Conservation (phyloP, 2,797 vertebrate species). For the Taenioides sp. region DNA sequence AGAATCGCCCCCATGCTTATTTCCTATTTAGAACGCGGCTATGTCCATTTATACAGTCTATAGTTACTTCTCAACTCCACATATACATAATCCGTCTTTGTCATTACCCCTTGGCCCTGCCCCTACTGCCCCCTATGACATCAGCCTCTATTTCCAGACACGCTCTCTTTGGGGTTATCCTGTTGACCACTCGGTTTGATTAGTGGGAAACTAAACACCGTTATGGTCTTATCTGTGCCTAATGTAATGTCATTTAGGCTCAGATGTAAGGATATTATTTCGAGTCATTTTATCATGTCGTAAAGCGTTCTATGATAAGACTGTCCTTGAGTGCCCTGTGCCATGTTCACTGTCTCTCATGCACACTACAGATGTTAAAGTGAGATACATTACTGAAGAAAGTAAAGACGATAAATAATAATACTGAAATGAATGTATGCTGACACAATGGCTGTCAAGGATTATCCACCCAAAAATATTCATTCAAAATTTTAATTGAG, state of each 20-base stretch:
- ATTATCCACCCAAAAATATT: too few species aligned
- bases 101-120: neutral
- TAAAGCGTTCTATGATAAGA: constrained; percentile 5
- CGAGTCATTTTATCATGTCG: constrained; percentile 4
- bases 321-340: constrained; percentile 28
- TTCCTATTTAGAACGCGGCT: too few species aligned
- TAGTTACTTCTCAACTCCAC: too few species aligned
- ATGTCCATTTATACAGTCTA: too few species aligned
- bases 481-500: too few species aligned
- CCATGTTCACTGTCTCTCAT: neutral
- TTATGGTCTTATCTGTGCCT: constrained; percentile 20
- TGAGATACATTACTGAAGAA: too few species aligned
- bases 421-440: too few species aligned
- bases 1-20: too few species aligned
- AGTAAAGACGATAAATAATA: too few species aligned
- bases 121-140: constrained; percentile 24
- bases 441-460: too few species aligned
- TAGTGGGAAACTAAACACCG: constrained; percentile 7
- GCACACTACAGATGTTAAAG: too few species aligned
- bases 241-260: constrained; percentile 22
- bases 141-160: constrained; percentile 37
- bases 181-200: constrained; percentile 42
- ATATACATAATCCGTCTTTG: too few species aligned
- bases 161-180: constrained; percentile 37
- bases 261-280: constrained; percentile 9